These are phyloP conservation scores for Napeogenes sylphis DNA, from an alignment of 2,888 invertebrate genomes.

Conservation along the genomic window DNA sequence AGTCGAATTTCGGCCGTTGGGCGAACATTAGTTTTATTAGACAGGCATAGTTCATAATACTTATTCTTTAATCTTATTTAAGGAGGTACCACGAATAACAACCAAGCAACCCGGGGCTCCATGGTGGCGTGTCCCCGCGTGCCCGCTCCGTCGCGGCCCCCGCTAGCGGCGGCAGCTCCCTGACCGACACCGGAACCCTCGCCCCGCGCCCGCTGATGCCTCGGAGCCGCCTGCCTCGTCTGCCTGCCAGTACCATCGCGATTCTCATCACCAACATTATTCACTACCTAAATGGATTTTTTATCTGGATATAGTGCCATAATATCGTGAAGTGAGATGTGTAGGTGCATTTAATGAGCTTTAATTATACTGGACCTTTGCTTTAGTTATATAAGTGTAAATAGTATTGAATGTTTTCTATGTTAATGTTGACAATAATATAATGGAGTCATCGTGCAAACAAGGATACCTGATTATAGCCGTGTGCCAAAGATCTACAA, in stretches of 20 bases:
- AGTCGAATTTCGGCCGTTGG: too few relatives aligned
- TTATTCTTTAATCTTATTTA: constrained; percentile 4
- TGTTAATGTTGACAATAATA: constrained; percentile 35
- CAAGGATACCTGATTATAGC: constrained; percentile 28
- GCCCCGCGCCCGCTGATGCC: constrained; percentile 68
- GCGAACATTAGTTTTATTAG: background rate
- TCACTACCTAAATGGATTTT: constrained; percentile 14
- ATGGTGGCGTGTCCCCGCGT: constrained; percentile 83
- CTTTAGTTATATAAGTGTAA: constrained; percentile 17
- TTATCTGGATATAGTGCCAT: background rate
- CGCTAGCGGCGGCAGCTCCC: constrained; percentile 70
- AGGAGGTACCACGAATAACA: constrained; percentile 63
- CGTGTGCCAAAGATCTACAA: constrained; percentile 43
- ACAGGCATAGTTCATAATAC: background rate
- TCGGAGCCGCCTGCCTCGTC: constrained; percentile 60
- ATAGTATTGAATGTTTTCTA: constrained; percentile 14
- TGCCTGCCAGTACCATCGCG: constrained; percentile 58
- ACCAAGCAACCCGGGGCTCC: constrained; percentile 60
- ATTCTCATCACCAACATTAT: constrained; percentile 31
- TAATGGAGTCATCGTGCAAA: constrained; percentile 26
- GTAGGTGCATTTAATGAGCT: constrained; percentile 33
- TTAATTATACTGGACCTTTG: constrained; percentile 27
- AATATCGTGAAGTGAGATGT: constrained; percentile 18
- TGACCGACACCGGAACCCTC: constrained; percentile 64
- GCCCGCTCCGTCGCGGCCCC: constrained; percentile 66